phyloP scores from a whole-genome alignment of 2,113 vertebrate species.

The Chunga burmeisteri region DNA sequence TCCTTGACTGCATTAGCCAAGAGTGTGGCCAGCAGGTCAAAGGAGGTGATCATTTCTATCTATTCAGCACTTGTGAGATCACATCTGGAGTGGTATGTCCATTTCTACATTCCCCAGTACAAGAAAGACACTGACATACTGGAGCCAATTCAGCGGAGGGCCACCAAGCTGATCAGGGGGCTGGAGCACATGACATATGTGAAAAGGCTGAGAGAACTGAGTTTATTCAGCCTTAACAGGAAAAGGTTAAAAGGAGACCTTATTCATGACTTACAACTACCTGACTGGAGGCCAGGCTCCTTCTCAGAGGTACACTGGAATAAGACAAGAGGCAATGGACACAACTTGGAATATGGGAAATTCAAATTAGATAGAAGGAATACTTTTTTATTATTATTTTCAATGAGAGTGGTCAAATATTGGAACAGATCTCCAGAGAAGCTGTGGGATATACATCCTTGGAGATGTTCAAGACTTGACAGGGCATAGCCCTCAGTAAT shows the following conservation, averaged over 20 bases:
- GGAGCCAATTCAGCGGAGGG: background rate
- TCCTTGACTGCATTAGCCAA: background rate
- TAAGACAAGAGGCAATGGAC: background rate
- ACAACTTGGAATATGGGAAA: background rate
- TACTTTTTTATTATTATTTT: background rate
- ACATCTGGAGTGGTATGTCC: background rate
- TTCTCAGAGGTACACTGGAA: background rate
- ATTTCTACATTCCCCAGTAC: background rate
- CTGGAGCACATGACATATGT: background rate
- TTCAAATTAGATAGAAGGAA: background rate
- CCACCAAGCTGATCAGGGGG: background rate
- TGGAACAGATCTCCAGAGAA: background rate
- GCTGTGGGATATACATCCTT: background rate
- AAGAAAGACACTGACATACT: background rate
- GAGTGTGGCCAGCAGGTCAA: background rate
- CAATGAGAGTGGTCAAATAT: background rate
- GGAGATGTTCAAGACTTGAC: background rate
- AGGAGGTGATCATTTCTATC: background rate
- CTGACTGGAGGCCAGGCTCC: background rate
- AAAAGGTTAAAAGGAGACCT: background rate
- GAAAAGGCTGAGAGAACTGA: background rate
- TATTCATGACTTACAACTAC: background rate
- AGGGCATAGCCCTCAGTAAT: background rate
- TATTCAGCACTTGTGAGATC: background rate
- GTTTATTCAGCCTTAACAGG: background rate